phyloP scores from a whole-genome alignment of 1,140 invertebrate species.

The Lucilia cuprina region DNA sequence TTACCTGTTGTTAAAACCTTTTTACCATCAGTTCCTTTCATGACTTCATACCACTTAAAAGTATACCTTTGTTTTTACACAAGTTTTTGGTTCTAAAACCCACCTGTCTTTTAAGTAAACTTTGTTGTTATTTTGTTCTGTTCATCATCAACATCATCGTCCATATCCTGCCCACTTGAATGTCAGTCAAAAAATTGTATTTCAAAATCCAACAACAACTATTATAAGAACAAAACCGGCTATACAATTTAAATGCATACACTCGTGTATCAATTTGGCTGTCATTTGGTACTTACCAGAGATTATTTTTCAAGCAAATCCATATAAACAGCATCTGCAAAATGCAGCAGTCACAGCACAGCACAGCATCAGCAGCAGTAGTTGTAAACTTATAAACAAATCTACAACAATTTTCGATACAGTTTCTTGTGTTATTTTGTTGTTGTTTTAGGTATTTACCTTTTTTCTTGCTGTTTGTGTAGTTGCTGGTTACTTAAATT shows the following conservation, averaged over 20 bases:
- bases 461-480: background rate
- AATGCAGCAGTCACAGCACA: background rate
- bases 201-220: background rate
- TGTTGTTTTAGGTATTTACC: background rate
- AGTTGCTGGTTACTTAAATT: background rate
- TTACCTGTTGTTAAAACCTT: background rate
- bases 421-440: background rate
- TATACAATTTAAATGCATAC: background rate
- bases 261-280: background rate
- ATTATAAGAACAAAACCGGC: background rate
- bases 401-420: background rate
- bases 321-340: background rate
- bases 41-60: background rate
- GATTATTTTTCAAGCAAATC: background rate
- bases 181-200: background rate
- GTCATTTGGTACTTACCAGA: background rate
- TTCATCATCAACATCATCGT: background rate
- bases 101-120: background rate
- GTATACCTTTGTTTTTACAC: background rate
- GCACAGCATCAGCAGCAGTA: background rate
- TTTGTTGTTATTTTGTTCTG: background rate
- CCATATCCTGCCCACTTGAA: conserved; percentile 4
- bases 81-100: background rate
- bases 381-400: background rate
- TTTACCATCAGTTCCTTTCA: background rate